phyloP scores from a whole-genome alignment of 1,140 invertebrate species.

The Philaenus spumarius region DNA sequence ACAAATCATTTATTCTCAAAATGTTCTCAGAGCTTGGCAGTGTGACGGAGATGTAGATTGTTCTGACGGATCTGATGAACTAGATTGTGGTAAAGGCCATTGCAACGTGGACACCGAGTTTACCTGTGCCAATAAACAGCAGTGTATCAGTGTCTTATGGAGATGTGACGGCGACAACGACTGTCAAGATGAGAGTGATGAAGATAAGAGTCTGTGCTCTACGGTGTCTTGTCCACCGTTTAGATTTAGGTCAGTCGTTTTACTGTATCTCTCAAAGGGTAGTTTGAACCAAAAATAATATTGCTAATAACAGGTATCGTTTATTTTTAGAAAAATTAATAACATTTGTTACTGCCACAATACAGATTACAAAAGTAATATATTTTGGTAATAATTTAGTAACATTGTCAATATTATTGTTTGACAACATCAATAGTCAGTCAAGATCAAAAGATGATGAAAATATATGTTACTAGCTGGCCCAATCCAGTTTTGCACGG shows the following conservation, averaged over 20 bases:
- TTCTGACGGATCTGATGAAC: constrained; percentile 52
- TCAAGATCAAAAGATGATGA: no score
- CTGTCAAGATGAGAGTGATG: constrained; percentile 63
- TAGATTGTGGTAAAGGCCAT: constrained; percentile 40
- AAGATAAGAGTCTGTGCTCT: constrained; percentile 38
- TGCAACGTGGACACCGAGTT: constrained; percentile 19
- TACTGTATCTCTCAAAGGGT: neutral
- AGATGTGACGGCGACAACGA: constrained; percentile 63
- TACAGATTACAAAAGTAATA: no score
- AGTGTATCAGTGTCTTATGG: constrained; percentile 55
- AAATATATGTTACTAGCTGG: no score
- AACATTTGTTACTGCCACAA: no score
- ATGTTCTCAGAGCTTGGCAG: constrained; percentile 42
- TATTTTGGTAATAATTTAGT: no score
- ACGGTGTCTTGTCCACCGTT: constrained; percentile 35
- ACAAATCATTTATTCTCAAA: neutral
- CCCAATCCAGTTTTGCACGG: no score
- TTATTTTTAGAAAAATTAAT: no score
- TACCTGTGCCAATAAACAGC: constrained; percentile 20
- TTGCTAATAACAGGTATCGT: no score
- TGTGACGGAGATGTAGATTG: constrained; percentile 59
- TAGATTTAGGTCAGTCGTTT: constrained; percentile 23
- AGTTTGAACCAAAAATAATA: no score
- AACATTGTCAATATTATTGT: no score
- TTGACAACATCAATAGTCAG: no score